Evolutionary conservation across 2,888 invertebrate species (phyloP).

Genomic region (Loripinus fragilis): DNA sequence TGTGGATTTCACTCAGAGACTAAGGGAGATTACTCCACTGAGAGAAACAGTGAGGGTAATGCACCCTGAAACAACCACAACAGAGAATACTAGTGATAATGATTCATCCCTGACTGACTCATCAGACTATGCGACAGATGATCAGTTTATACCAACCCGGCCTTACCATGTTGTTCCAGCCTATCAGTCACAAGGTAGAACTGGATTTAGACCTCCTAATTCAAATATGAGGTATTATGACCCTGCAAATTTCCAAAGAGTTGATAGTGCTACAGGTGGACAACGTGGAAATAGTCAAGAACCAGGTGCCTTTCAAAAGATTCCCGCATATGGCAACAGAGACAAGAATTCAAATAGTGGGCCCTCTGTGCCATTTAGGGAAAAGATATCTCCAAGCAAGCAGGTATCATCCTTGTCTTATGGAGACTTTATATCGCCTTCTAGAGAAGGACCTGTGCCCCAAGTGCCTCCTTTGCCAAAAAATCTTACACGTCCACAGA

Average conservation of each 20-base stretch:
- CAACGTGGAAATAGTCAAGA: constrained; percentile 6
- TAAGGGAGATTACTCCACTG: constrained; percentile 42
- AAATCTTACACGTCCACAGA: constrained; percentile 26
- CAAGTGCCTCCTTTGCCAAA: constrained; percentile 55
- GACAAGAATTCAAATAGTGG: not conserved
- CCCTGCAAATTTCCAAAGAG: constrained; percentile 47
- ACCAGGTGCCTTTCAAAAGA: not conserved
- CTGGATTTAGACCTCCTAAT: constrained; percentile 2
- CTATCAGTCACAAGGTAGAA: constrained; percentile 24
- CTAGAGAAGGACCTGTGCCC: constrained; percentile 50
- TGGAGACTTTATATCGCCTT: not conserved
- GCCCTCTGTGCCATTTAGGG: not conserved
- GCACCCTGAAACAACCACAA: constrained; percentile 44
- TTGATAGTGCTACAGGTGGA: constrained; percentile 17
- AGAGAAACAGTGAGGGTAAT: constrained; percentile 22
- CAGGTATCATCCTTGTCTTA: not conserved
- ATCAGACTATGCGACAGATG: constrained; percentile 50
- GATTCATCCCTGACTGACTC: constrained; percentile 33
- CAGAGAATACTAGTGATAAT: constrained; percentile 55
- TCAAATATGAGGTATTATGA: constrained; percentile 41
- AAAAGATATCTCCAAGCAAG: not conserved
- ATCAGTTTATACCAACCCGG: constrained; percentile 36
- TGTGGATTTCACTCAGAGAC: constrained; percentile 17
- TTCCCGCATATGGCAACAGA: not conserved
- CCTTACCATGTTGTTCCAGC: constrained; percentile 32